Evolutionary conservation across 2,113 vertebrate species (phyloP), one percentile per base, ranked within the genome.

Genomic region (Stomatorhinus ivindoensis): DNA sequence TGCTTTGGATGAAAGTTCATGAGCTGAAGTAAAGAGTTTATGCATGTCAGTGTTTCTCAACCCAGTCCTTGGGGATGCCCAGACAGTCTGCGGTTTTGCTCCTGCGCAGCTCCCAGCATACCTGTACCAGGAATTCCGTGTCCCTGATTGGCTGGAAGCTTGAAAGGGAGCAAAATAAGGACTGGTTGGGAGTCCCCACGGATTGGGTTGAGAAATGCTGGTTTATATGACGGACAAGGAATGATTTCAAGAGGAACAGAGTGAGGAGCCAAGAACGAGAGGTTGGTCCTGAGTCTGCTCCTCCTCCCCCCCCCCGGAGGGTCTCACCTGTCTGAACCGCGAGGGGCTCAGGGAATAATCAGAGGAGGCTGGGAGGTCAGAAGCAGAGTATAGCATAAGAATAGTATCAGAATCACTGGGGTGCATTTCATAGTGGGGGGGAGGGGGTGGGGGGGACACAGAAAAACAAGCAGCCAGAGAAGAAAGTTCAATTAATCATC

Each of bases 311-410:
- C 94, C 92, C 89, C 93, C 4, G 39, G 92, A 90, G 91, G 50
- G 91, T 94, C 96, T 96, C 93, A 96, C 96, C 96, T 95, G 92
- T 95, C 95, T 96, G 93, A 94, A 96, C 94, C 95, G 95, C 90
- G 94, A 93, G 93, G 96, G 95, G 93, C 93, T 96, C 92, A 95
- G 94, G 94, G 96, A 95, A 95, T 94, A 96, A 95, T 97, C 96
- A 95, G 96, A 94, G 91, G 89, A 94, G 92, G 94, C 94, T 95
- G 93, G 94, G 95, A 95, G 94, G 93, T 94, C 94, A 95, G 94
- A 95, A 94, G 93, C 93, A 96, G 92, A 95, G 90, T 95, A 94
- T 94, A 87, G 87, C 91, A 93, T 93, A 95, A 95, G 93, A 89
- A 92, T 92, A 93, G 92, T 92, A 94, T 92, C 92, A 91, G 93